Evolutionary conservation across 2,888 invertebrate species (phyloP).

Genomic region (Thera britannica): DNA sequence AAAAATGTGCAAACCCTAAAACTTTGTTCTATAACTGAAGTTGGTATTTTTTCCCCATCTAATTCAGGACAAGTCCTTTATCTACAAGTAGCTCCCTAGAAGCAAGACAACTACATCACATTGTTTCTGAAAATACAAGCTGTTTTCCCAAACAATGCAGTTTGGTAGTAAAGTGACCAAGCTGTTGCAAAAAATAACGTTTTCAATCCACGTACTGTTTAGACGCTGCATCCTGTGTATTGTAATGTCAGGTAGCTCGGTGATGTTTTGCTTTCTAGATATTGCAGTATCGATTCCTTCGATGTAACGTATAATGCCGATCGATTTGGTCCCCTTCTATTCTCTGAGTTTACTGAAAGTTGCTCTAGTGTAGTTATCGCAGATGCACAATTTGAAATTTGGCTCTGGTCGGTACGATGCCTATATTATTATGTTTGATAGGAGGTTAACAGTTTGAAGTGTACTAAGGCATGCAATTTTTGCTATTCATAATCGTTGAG

Average conservation of each 20-base stretch:
- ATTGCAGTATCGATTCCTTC: conserved; percentile 10
- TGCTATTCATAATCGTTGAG: neutral
- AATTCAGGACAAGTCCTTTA: neutral
- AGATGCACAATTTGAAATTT: neutral
- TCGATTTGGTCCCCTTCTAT: conserved; percentile 1
- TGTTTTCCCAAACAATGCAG: conserved; percentile 41
- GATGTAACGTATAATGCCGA: conserved; percentile 4
- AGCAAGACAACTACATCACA: conserved; percentile 14
- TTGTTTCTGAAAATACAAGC: conserved; percentile 21
- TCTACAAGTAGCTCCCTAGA: neutral
- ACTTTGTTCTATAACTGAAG: too few relatives aligned
- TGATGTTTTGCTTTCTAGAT: conserved; percentile 35
- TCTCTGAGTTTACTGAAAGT: conserved; percentile 2
- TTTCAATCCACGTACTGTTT: conserved; percentile 46
- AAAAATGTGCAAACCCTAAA: too few relatives aligned
- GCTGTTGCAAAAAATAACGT: conserved; percentile 53
- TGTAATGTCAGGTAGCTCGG: conserved; percentile 48
- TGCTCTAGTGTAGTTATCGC: neutral
- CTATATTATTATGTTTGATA: neutral
- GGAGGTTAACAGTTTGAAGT: neutral
- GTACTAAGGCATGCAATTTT: too few relatives aligned
- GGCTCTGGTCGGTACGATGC: neutral
- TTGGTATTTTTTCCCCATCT: too few relatives aligned
- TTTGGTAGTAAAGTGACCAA: conserved; percentile 32
- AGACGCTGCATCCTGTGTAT: conserved; percentile 61